These are phyloP conservation scores for Oreonectes daqikongensis DNA, from an alignment of 2,797 vertebrate species.

Conservation along the genomic window DNA sequence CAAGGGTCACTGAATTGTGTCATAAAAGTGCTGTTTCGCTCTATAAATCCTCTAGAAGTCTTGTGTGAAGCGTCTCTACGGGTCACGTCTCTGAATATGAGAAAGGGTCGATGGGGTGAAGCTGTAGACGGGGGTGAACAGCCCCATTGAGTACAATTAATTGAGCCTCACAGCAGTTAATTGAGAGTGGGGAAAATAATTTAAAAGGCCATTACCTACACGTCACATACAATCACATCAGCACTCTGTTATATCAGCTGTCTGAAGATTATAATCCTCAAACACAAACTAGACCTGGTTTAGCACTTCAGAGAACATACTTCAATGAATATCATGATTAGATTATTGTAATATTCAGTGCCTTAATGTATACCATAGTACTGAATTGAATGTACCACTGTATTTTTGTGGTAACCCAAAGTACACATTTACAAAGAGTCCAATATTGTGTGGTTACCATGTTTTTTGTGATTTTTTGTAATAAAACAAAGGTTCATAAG, in stretches of 20 bases:
- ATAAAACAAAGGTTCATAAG: too few species aligned
- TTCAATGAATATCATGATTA: too few species aligned
- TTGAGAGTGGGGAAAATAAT: constrained; percentile 59
- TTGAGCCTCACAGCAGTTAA: constrained; percentile 60
- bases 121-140: constrained; percentile 27
- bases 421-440: too few species aligned
- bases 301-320: neutral
- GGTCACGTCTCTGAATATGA: constrained; percentile 2
- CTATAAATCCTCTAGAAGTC: neutral
- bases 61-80: neutral
- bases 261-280: constrained; percentile 9
- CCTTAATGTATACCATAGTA: too few species aligned
- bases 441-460: too few species aligned
- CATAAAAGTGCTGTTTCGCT: neutral
- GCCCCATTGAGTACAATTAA: constrained; percentile 53
- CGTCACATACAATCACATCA: constrained; percentile 60
- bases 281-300: neutral
- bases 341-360: too few species aligned
- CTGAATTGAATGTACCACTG: too few species aligned
- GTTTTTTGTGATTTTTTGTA: too few species aligned
- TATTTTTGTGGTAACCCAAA: too few species aligned
- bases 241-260: constrained; percentile 38
- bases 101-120: neutral
- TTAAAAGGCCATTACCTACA: constrained; percentile 60
- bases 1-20: constrained; percentile 9